Base-by-base conservation (phyloP, 1,140 invertebrate species). In the Dinoponera quadriceps region DNA sequence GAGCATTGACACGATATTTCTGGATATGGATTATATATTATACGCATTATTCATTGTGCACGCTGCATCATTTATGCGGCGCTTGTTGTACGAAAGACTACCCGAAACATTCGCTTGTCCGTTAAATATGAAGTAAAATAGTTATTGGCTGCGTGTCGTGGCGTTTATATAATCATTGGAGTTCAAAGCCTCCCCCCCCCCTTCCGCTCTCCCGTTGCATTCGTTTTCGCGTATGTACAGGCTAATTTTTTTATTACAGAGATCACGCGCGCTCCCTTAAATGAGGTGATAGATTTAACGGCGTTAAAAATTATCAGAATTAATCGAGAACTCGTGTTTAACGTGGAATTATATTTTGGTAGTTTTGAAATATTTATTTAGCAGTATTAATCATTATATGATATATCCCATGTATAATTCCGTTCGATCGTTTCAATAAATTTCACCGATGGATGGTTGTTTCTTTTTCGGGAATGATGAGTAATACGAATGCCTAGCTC, bases 11-110 rank as follows among this genome's bases (percentile, higher is more conserved):
- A 80, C 66, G 65, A 80, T 80, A 80, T 80, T 78, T 78, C 75
- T 78, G 75, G 75, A 80, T 71, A 69, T 68, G 62, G 63, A 68
- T 78, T 75, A 69, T 80, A 80, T 80, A 69, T 80, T 80, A 80
- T 71, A 71, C 65, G 22, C 33, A 54, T 44, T 69, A 38, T 71
- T 80, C 51, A 69, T 69, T 59, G 51, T 59, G 68, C 51, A 25
- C 5, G 33, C 9, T 22, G 51, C 29, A 48, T 80, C 13, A 78
- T 55, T 71, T 33, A 27, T 29, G 69, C 25, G 7, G 1, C 18
- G 59, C 22, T 13, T 16, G 49, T 48, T 57, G 18, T 57, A 33
- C 65, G 65, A 71, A 80, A 59, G 38, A 48, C 18, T 71, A 66
- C 20, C 14, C 29, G 51, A 80, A 65, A 69, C 4, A 27, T 7